These are phyloP conservation scores for Mesocentrotus franciscanus DNA, from an alignment of 53 echinoderm and acorn worm genomes.

Conservation along the genomic window DNA sequence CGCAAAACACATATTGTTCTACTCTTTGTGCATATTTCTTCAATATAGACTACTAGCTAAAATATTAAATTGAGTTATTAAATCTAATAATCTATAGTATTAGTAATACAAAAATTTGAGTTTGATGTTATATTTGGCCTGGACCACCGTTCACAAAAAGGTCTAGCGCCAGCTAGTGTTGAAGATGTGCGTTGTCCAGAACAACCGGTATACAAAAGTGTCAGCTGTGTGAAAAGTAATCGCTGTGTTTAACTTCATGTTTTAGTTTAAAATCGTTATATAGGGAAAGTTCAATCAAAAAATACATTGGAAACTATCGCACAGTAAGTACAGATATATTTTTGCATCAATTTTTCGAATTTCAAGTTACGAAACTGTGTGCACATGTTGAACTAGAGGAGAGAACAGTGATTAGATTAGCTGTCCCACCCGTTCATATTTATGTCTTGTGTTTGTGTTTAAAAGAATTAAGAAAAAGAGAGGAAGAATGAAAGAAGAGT, in stretches of 20 bases:
- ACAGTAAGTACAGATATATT: not conserved
- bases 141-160: not conserved
- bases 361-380: not conserved
- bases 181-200: conserved; percentile 25
- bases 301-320: not conserved
- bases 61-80: not conserved
- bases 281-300: not conserved
- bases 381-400: not conserved
- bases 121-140: no score
- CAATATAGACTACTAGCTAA: not conserved
- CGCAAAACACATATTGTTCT: no score
- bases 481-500: not conserved
- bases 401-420: not conserved
- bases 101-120: no score
- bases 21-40: no score
- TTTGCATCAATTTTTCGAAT: not conserved
- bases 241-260: not conserved
- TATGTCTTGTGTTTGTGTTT: not conserved
- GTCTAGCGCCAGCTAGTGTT: conserved; percentile 48
- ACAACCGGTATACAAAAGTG: conserved; percentile 26
- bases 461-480: not conserved
- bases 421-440: conserved; percentile 24
- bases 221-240: not conserved
- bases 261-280: not conserved
- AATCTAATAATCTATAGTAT: not conserved